These are phyloP conservation scores for Caenorhabditis sinica DNA, from an alignment of 2,888 invertebrate species.

Conservation along the genomic window DNA sequence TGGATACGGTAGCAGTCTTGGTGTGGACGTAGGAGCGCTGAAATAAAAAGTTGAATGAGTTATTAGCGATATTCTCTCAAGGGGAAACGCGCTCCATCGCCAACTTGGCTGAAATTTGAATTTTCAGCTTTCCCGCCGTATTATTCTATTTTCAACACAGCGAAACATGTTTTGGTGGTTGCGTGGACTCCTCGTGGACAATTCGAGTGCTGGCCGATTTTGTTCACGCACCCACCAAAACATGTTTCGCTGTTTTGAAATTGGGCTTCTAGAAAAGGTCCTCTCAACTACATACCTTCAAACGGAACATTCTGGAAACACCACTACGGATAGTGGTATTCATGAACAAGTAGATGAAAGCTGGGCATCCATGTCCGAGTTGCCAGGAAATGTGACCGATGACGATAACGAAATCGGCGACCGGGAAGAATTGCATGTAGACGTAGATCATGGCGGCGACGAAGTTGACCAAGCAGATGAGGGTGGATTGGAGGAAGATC, in stretches of 20 bases:
- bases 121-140: too few species aligned
- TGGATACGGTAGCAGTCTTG: constrained; percentile 36
- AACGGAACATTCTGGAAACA: constrained; percentile 44
- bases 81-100: too few species aligned
- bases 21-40: constrained; percentile 19
- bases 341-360: constrained; percentile 70
- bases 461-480: constrained; percentile 70
- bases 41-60: background rate
- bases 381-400: constrained; percentile 74
- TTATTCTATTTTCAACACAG: too few species aligned
- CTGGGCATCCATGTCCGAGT: constrained; percentile 72
- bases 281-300: constrained; percentile 22
- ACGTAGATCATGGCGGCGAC: constrained; percentile 72
- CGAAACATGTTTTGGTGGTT: too few species aligned
- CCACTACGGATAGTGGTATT: constrained; percentile 68
- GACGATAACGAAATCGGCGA: constrained; percentile 69
- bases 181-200: too few species aligned
- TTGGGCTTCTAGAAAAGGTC: too few species aligned
- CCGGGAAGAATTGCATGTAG: constrained; percentile 74
- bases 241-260: too few species aligned
- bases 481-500: constrained; percentile 69
- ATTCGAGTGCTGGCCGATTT: too few species aligned
- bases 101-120: too few species aligned
- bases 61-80: too few species aligned
- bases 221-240: too few species aligned